Conservation (phyloP, 37 sponge, comb jelly and placozoan species). For the Halichondria panicea region DNA sequence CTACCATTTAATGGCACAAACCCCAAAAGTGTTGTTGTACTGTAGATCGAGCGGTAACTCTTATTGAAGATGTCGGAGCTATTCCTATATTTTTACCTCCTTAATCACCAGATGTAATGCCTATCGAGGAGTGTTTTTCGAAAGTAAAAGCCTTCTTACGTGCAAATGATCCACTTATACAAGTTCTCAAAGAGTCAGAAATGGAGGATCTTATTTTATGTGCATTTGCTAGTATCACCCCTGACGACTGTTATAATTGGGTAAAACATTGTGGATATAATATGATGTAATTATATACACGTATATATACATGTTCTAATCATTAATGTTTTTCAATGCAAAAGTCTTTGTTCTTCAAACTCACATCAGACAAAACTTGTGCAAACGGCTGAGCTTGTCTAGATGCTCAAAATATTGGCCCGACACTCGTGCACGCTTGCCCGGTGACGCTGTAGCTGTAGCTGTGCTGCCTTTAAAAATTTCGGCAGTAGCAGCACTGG, state of each 20-base stretch:
- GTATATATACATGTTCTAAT: background rate
- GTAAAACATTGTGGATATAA: conserved; percentile 22
- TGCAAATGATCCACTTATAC: conserved; percentile 2
- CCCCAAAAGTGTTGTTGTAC: conserved; percentile 13
- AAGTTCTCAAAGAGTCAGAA: conserved; percentile 7
- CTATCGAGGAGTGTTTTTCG: conserved; percentile 31
- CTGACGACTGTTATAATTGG: conserved; percentile 21
- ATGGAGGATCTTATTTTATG: conserved; percentile 16
- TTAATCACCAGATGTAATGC: conserved; percentile 33
- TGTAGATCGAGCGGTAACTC: background rate
- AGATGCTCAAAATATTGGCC: conserved; percentile 8
- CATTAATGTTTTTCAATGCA: conserved; percentile 6
- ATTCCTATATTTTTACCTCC: conserved; percentile 23
- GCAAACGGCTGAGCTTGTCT: background rate
- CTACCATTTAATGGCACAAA: conserved; percentile 20
- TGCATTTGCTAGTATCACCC: conserved; percentile 19
- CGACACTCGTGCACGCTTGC: conserved; percentile 2
- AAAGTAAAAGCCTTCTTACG: conserved; percentile 11
- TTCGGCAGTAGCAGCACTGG: conserved; percentile 18
- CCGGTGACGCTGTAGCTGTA: background rate
- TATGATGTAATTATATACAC: background rate
- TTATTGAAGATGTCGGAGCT: conserved; percentile 25
- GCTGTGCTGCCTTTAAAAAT: background rate
- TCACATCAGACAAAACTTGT: background rate
- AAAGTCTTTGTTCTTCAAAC: conserved; percentile 6